Evolutionary conservation across 1,140 invertebrate species (phyloP), one percentile per base, ranked within the genome.

Genomic region (Gonioctena quinquepunctata): DNA sequence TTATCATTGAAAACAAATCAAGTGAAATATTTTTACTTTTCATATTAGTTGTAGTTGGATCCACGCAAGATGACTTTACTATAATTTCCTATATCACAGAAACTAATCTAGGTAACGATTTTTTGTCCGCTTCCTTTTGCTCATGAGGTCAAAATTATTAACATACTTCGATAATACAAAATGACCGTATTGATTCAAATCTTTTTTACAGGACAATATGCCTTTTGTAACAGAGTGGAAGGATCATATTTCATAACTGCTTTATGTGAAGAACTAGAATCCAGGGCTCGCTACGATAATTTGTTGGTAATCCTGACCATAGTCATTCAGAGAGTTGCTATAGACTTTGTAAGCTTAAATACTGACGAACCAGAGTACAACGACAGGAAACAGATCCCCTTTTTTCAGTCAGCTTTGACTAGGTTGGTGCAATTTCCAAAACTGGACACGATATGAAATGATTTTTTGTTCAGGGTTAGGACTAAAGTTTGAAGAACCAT

Each of bases 351-450:
- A 11, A 52, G 33, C 19, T 19, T 4, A 49, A 18, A 16, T 13
- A 50, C 1, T 54, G 18, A 19, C 13, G 11, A 21, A 11, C 5
- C n/a, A 8, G 4, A 22, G 7, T 27, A 16, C 21, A 18, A 22
- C 19, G 11, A 49, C 28, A 65, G 50, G 18, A 65, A 50, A 49
- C 62, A 65, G 50, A 65, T 49, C 7, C 59, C 59, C n/a, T 61
- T 27, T 27, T 65, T 65, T n/a, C 21, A 49, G 19, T 19, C 25
- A 16, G 13, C 49, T 18, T 65, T 52, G 22, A 65, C 33, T 6
- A 65, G 33, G 21, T 25, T 65, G 8, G 1, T 27, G 8, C 28
- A 52, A 16, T 65, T 65, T 50, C 8, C 18, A 7, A 16, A 42
- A 42, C 33, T n/a, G n/a, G n/a, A n/a, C n/a, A n/a, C n/a, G n/a